phyloP scores from a whole-genome alignment of 2,797 vertebrate species.

The Ptychadena robeensis region DNA sequence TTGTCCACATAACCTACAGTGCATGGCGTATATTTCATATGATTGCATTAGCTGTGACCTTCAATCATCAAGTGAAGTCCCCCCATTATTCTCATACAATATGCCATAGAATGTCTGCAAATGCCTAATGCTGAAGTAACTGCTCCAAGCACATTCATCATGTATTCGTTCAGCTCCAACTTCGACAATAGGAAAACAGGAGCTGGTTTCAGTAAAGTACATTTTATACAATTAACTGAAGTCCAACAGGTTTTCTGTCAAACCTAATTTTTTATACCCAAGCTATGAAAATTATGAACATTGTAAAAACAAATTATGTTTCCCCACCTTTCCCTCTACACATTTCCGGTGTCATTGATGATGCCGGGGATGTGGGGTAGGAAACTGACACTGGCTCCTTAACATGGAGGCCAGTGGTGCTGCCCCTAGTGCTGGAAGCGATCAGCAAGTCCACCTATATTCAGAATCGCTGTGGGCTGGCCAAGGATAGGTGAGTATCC shows the following conservation, averaged over 20 bases:
- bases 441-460: too few relatives aligned
- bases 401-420: too few relatives aligned
- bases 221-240: too few relatives aligned
- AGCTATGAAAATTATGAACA: too few relatives aligned
- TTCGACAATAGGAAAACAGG: not conserved
- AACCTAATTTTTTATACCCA: not conserved
- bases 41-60: conserved; percentile 53
- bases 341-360: too few relatives aligned
- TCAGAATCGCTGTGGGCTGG: too few relatives aligned
- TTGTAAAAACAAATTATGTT: too few relatives aligned
- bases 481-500: too few relatives aligned
- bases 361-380: too few relatives aligned
- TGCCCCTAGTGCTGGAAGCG: too few relatives aligned
- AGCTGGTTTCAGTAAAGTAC: not conserved
- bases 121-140: conserved; percentile 25
- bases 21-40: conserved; percentile 44
- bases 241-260: not conserved
- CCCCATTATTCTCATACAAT: conserved; percentile 51
- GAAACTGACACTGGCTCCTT: too few relatives aligned
- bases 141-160: conserved; percentile 24
- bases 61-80: conserved; percentile 48
- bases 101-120: conserved; percentile 47
- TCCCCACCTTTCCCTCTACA: too few relatives aligned
- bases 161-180: conserved; percentile 11
- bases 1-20: conserved; percentile 47